Conservation (phyloP, 2,797 vertebrate species). For the Apogon hyalosoma region DNA sequence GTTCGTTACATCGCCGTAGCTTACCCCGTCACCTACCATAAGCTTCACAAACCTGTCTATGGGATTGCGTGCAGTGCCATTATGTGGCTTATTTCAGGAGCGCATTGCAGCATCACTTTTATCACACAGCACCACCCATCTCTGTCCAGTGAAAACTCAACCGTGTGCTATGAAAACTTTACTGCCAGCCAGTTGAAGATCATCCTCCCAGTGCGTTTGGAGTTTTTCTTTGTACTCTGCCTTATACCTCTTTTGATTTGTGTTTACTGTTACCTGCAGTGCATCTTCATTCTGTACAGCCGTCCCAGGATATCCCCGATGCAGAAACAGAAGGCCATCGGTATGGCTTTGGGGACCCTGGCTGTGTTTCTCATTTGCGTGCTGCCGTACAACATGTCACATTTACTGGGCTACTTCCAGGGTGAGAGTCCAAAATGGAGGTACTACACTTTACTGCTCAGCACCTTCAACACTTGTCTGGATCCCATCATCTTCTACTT, state of each 20-base stretch:
- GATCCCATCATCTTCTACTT: constrained; percentile 87
- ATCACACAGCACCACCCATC: constrained; percentile 45
- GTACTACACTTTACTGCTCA: constrained; percentile 79
- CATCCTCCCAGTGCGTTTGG: constrained; percentile 80
- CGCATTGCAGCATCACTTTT: constrained; percentile 66
- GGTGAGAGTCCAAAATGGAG: constrained; percentile 77
- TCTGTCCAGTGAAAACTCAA: constrained; percentile 10
- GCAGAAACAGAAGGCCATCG: constrained; percentile 84
- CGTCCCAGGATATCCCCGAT: constrained; percentile 71
- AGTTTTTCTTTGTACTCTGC: constrained; percentile 83
- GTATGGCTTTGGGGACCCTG: constrained; percentile 85
- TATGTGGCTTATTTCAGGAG: constrained; percentile 67
- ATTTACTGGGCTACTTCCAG: constrained; percentile 79
- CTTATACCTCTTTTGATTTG: constrained; percentile 81
- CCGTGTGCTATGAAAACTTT: constrained; percentile 81
- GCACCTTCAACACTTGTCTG: constrained; percentile 86
- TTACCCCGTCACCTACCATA: constrained; percentile 82
- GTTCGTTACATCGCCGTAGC: constrained; percentile 85
- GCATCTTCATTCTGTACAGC: constrained; percentile 82
- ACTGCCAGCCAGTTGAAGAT: constrained; percentile 55
- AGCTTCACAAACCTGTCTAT: constrained; percentile 62
- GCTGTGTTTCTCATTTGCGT: constrained; percentile 85
- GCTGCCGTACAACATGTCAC: constrained; percentile 85
- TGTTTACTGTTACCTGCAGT: constrained; percentile 82
- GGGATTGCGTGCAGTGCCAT: constrained; percentile 27